Evolutionary conservation across 2,113 vertebrate species (phyloP), one percentile per base, ranked within the genome.

Genomic region (Seriola rivoliana): DNA sequence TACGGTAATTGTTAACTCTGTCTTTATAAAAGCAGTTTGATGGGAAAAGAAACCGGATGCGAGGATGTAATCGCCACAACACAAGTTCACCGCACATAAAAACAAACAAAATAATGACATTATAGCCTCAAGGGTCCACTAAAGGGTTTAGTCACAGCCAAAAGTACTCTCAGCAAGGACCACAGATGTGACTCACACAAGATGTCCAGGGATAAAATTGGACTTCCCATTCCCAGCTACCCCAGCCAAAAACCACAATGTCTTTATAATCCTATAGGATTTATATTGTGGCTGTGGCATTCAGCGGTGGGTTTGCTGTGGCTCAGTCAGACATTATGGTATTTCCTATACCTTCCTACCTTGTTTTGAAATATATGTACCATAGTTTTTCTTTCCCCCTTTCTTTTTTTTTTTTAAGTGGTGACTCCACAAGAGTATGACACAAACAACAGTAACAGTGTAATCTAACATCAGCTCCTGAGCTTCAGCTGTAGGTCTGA

Each of bases 151-250:
- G 85, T 90, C 81, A 82, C 78, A 77, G 86, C 74, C 85, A 81
- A 48, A 75, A 13, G 55, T 60, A 12, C 50, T 9, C 23, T 63
- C 65, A 81, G n/a, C 59, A 57, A 48, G 55, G 32, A 73, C 89
- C 79, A 55, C 86, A 85, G 86, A 84, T 75, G 71, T 92, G 91
- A 86, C 78, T 90, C 86, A 88, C 73, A 70, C 73, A 58, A 81
- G 55, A 82, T 54, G 68, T 54, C 44, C 71, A n/a, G 36, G 58
- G 54, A 72, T 88, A 85, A 72, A 90, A 86, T 67, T 81, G 81
- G 83, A 85, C 82, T 85, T 70, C 74, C 68, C 0, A 60, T 84
- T 82, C 40, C 76, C 64, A 44, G 44, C 68, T 32, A 58, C 60
- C 58, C 54, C n/a, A 5, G 78, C 64, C 67, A 85, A 54, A 77